phyloP scores from a whole-genome alignment of 2,888 invertebrate genomes.

The Oligia latruncula region DNA sequence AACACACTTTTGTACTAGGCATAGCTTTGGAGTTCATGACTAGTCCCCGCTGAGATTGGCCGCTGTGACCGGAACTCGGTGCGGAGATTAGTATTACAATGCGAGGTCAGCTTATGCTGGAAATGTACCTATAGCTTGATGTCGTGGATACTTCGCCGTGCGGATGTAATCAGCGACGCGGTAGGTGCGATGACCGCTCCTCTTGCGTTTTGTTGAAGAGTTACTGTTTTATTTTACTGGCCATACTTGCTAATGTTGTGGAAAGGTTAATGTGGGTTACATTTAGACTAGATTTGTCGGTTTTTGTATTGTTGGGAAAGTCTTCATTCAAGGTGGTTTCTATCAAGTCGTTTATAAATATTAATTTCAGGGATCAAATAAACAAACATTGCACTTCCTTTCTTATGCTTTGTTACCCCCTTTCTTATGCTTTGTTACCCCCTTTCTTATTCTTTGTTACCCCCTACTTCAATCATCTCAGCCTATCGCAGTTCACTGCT shows the following conservation, averaged over 20 bases:
- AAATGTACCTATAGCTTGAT: not conserved
- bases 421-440: too few species aligned
- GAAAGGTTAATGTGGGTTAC: not conserved
- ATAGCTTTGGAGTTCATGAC: not conserved
- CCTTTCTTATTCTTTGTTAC: too few species aligned
- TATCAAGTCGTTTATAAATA: not conserved
- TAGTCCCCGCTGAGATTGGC: not conserved
- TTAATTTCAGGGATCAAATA: not conserved
- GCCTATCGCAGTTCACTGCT: not conserved
- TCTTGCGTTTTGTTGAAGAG: conserved; percentile 16
- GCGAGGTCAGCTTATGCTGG: conserved; percentile 3
- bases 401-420: not conserved
- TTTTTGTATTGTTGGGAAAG: not conserved
- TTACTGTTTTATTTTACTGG: conserved; percentile 27
- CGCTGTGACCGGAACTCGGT: not conserved
- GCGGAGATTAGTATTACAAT: not conserved
- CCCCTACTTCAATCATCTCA: not conserved
- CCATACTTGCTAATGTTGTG: conserved; percentile 20
- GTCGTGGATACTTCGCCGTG: conserved; percentile 30
- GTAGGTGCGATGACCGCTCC: conserved; percentile 46
- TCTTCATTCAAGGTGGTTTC: not conserved
- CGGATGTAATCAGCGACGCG: conserved; percentile 54
- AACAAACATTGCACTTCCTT: not conserved
- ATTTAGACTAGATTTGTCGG: not conserved
- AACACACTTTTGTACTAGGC: not conserved